These are phyloP conservation scores for Danio rerio DNA, from an alignment of 2,113 vertebrate species.

Conservation along the genomic window GRCz12tu NC_133176.1:40113501-40114000, in stretches of 20 bases:
- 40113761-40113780: constrained; percentile 75
- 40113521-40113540: neutral
- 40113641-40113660: constrained; percentile 54
- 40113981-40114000: neutral
- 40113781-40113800: constrained; percentile 80
- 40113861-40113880: constrained; percentile 51
- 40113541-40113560: neutral
- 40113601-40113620: constrained; percentile 3
- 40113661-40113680: constrained; percentile 62
- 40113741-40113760: constrained; percentile 66
- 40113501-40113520: constrained; percentile 57
- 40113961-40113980: neutral
- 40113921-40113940: constrained; percentile 39
- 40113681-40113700: constrained; percentile 57
- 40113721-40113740: constrained; percentile 48
- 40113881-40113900: constrained; percentile 32
- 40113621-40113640: constrained; percentile 54
- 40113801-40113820: constrained; percentile 77
- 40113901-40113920: neutral
- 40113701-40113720: constrained; percentile 54
- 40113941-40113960: constrained; percentile 18
- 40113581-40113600: constrained; percentile 26
- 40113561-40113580: neutral
- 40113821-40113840: constrained; percentile 80
- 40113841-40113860: constrained; percentile 76